Percentiles rank a stretch among this genome's conserved stretches.
phyloP scores from a whole-genome alignment of 2,113 vertebrate genomes.

The Orthochromis indermauri region DNA sequence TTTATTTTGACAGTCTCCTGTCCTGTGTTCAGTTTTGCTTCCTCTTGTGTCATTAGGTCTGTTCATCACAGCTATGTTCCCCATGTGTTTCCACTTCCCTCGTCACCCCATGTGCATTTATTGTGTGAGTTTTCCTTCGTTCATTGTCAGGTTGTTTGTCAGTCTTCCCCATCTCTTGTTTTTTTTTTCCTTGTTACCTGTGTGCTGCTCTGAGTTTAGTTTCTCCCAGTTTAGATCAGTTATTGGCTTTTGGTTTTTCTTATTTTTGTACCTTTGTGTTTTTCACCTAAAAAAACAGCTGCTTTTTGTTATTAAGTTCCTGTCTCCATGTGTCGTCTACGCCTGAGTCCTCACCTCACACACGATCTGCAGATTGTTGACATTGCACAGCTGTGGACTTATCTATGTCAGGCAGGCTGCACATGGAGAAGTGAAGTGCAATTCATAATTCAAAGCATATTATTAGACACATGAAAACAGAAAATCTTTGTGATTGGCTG shows the following conservation, averaged over 20 bases:
- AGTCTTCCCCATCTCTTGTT: neutral
- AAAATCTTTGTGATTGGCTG: accelerated
- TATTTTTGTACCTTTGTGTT: neutral
- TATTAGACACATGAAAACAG: neutral
- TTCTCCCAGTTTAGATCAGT: neutral
- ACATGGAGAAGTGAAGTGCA: neutral
- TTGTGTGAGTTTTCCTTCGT: neutral
- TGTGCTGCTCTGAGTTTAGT: neutral
- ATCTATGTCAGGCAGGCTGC: neutral
- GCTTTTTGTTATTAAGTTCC: neutral
- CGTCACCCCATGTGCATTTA: neutral
- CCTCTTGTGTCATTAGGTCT: neutral
- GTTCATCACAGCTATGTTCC: neutral
- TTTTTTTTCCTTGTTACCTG: neutral
- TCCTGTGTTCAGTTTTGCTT: neutral
- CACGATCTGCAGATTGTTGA: neutral
- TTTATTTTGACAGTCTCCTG: neutral
- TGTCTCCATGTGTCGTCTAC: neutral
- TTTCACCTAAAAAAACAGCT: neutral
- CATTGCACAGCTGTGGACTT: neutral
- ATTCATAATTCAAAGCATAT: neutral
- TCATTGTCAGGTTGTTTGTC: neutral
- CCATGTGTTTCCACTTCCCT: neutral
- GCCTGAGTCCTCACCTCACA: neutral
- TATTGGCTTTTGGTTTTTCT: neutral